Conservation (phyloP, 1,140 invertebrate species). For the Micrasema minimum region DNA sequence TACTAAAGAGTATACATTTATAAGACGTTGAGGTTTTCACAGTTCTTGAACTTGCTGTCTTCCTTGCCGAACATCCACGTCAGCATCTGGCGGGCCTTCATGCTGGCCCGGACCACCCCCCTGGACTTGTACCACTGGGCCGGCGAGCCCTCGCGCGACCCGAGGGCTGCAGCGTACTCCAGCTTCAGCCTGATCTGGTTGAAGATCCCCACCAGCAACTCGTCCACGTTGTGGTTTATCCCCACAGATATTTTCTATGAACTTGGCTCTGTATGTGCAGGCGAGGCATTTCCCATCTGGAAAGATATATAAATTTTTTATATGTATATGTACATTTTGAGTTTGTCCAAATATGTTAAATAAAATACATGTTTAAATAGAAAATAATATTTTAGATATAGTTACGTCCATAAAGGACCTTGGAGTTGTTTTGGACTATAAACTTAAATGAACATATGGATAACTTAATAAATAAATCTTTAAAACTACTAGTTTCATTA, state of each 20-base stretch:
- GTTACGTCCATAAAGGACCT: no score
- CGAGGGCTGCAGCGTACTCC: slow-evolving; percentile 71
- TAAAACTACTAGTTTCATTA: no score
- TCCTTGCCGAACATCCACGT: slow-evolving; percentile 91
- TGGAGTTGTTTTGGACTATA: no score
- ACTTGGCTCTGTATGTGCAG: slow-evolving; percentile 86
- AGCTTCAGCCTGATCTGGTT: slow-evolving; percentile 85
- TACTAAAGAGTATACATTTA: no score
- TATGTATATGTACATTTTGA: no score
- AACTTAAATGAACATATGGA: no score
- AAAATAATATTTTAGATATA: no score
- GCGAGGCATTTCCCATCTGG: slow-evolving; percentile 88
- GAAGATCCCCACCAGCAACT: slow-evolving; percentile 82
- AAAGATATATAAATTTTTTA: no score
- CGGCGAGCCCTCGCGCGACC: slow-evolving; percentile 69
- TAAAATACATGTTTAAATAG: no score
- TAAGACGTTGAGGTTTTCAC: slow-evolving; percentile 87
- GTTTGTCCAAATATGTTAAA: no score
- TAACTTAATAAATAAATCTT: no score
- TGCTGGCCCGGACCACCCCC: slow-evolving; percentile 83
- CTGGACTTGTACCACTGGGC: slow-evolving; percentile 86
- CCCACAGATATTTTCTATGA: slow-evolving; percentile 90
- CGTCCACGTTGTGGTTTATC: slow-evolving; percentile 91
- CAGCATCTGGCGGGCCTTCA: slow-evolving; percentile 89
- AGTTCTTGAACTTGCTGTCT: slow-evolving; percentile 90